phyloP scores from a whole-genome alignment of 2,888 invertebrate species.

The Eilema depressum region DNA sequence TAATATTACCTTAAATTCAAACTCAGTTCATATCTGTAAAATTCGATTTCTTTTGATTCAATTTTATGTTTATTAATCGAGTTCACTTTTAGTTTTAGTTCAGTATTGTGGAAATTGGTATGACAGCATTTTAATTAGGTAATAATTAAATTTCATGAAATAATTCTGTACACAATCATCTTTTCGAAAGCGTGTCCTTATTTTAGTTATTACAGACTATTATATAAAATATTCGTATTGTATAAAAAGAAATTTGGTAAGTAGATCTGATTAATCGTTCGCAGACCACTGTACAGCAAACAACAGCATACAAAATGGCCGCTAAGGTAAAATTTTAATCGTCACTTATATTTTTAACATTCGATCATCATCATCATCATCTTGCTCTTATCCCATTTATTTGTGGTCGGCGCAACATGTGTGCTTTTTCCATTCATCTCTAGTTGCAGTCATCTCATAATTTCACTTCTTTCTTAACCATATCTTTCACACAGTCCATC shows the following conservation, averaged over 20 bases:
- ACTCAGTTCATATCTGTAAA: neutral
- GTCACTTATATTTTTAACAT: neutral
- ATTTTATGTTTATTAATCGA: neutral
- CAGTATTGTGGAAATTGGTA: neutral
- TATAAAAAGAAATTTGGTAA: neutral
- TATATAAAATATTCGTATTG: neutral
- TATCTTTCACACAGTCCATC: too few species aligned
- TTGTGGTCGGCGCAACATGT: too few species aligned
- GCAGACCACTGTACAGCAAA: slow-evolving; percentile 78
- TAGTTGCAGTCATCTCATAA: too few species aligned
- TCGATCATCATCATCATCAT: too few species aligned
- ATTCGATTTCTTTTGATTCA: neutral
- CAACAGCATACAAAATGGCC: slow-evolving; percentile 81
- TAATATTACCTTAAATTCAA: neutral
- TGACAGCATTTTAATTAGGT: neutral
- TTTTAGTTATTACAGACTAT: neutral
- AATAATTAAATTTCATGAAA: neutral
- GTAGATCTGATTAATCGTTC: slow-evolving; percentile 53
- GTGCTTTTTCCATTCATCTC: too few species aligned
- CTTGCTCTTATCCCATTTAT: too few species aligned
- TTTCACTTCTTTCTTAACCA: too few species aligned
- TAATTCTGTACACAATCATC: neutral
- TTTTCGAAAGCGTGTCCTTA: neutral
- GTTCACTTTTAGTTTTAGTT: neutral
- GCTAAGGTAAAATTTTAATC: slow-evolving; percentile 74